Evolutionary conservation across 35 echinoderm and acorn worm genomes (phyloP).

Genomic region (Patiria miniata): DNA sequence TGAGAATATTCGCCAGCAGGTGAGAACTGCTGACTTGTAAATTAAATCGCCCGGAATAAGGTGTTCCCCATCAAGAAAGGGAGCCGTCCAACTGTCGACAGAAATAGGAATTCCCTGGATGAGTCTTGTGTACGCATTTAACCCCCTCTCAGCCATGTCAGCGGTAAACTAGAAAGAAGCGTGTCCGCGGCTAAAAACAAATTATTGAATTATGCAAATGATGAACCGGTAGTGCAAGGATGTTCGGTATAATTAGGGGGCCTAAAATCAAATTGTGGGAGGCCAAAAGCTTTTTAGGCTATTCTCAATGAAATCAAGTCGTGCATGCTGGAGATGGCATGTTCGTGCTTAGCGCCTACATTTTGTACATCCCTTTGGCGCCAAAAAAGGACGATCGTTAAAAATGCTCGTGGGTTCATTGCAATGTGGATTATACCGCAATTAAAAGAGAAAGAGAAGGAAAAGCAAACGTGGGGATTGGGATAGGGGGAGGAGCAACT

Average conservation of each 20-base stretch:
- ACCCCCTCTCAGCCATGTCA: too few species aligned
- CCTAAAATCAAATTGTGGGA: not conserved
- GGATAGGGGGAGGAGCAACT: not conserved
- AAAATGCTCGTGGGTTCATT: not conserved
- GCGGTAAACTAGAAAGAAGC: constrained; percentile 8
- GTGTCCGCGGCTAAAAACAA: not conserved
- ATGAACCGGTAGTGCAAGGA: not conserved
- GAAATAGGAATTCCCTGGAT: too few species aligned
- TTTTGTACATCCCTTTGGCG: not conserved
- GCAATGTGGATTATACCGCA: too few species aligned
- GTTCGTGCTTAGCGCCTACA: not conserved
- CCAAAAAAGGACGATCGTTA: not conserved
- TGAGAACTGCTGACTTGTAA: too few species aligned
- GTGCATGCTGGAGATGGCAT: not conserved
- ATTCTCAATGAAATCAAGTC: not conserved
- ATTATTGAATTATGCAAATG: constrained; percentile 21
- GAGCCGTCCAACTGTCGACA: too few species aligned
- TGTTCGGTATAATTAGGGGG: not conserved
- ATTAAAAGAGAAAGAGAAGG: not conserved
- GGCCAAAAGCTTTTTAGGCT: not conserved
- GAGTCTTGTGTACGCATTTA: too few species aligned
- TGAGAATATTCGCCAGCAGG: too few species aligned
- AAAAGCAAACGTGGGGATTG: not conserved
- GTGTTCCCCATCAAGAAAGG: too few species aligned
- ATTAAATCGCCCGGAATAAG: too few species aligned